Percentiles rank a stretch among this genome's conserved stretches.
Conservation (phyloP, 1,140 invertebrate genomes). For the Leguminivora glycinivorella region DNA sequence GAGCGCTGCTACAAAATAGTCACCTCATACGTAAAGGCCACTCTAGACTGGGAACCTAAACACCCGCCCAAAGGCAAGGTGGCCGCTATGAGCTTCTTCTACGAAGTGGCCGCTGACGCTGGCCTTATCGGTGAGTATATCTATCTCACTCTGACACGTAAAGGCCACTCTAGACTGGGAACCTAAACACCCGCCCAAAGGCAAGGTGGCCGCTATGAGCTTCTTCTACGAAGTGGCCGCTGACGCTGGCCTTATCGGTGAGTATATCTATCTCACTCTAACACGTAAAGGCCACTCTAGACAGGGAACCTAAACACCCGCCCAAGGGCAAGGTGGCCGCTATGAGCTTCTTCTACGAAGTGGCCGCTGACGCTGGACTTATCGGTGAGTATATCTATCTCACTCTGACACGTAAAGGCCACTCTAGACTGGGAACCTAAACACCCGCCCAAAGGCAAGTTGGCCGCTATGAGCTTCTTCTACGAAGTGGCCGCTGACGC, state of each 20-base stretch:
- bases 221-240: slow-evolving; percentile 61
- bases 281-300: slow-evolving; percentile 44
- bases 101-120: slow-evolving; percentile 92
- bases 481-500: slow-evolving; percentile 63
- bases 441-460: slow-evolving; percentile 78
- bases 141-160: neutral
- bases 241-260: slow-evolving; percentile 82
- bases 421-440: slow-evolving; percentile 55
- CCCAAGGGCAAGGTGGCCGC: slow-evolving; percentile 67
- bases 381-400: slow-evolving; percentile 77
- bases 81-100: slow-evolving; percentile 96
- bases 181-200: slow-evolving; percentile 79
- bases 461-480: slow-evolving; percentile 33
- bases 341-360: slow-evolving; percentile 38
- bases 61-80: slow-evolving; percentile 81
- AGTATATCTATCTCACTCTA: slow-evolving; percentile 37
- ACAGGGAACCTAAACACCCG: slow-evolving; percentile 65
- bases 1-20: slow-evolving; percentile 59
- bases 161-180: slow-evolving; percentile 51
- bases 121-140: slow-evolving; percentile 83
- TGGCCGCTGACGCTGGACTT: slow-evolving; percentile 80
- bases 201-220: neutral
- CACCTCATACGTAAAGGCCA: slow-evolving; percentile 70
- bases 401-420: too few species aligned
- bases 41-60: slow-evolving; percentile 55